Conservation (phyloP, 2,113 vertebrate genomes). For the Poecile atricapillus region DNA sequence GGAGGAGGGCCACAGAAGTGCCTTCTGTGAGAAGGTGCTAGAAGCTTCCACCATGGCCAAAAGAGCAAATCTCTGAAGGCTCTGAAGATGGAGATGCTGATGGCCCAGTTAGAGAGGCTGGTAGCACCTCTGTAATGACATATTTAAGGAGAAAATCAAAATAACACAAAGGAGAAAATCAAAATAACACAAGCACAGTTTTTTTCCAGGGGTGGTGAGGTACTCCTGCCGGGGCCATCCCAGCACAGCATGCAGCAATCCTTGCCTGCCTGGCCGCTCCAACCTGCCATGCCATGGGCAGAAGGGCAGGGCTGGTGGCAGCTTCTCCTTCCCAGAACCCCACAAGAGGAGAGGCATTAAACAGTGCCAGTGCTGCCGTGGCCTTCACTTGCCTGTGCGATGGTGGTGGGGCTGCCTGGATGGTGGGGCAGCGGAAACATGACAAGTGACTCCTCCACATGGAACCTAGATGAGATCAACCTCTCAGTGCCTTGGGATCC, state of each 20-base stretch:
- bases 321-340: too few species aligned
- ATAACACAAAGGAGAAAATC: background rate
- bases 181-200: background rate
- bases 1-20: background rate
- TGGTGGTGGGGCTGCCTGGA: background rate
- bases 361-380: background rate
- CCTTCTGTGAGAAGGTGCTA: background rate
- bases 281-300: too few species aligned
- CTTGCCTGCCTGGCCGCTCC: too few species aligned
- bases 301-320: too few species aligned
- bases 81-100: background rate
- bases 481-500: background rate
- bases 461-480: background rate
- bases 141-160: background rate
- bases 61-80: background rate
- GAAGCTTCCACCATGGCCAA: background rate
- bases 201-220: background rate
- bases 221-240: background rate
- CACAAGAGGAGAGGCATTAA: too few species aligned
- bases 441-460: background rate
- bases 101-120: background rate
- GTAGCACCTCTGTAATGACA: background rate
- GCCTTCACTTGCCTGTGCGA: fast-evolving
- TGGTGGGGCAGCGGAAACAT: too few species aligned
- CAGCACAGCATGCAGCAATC: background rate